Evolutionary conservation across 2,113 vertebrate species (phyloP), one percentile per base, ranked within the genome.

Genomic region (Hassar affinis): DNA sequence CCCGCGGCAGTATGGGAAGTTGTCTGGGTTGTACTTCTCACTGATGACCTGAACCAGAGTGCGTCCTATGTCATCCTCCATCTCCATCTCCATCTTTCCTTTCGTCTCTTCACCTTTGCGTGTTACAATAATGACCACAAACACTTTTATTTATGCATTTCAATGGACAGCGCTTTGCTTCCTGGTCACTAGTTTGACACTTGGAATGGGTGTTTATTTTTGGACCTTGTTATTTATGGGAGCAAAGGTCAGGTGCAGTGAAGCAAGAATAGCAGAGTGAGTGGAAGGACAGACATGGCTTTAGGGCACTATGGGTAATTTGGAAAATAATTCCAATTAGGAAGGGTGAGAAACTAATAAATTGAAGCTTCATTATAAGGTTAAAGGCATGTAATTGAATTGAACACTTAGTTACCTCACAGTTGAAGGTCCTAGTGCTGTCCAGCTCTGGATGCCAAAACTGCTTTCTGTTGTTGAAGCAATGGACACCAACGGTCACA

Each of bases 1-100:
- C 78, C 97, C 97, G 18, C 96, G 94, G 49, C 96, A 94, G 86
- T 96, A 98, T 0, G 98, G 98, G 87, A 98, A 99, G 87, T 99
- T 98, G 85, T 98, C 98, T 0, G 97, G 96, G 93, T 95, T 96
- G 87, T 99, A 99, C 89, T 99, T 99, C 91, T 99, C 97, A 90
- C 96, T 96, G 87, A 99, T 91, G 72, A 98, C 97, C 91, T 98
- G 94, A 93, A 99, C 94, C 88, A 99, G 98, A 91, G 97, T 98
- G 89, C 95, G 95, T 81, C 93, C 95, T 80, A 94, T 95, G 86
- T 95, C 94, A 87, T 94, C 93, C 57, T 94, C 84, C 49, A 69
- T 68, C 17, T 81, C 79, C 90, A 90, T 90, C 1, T 93, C 97
- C 96, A 98, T 98, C 87, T 90, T 89, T 86, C 91, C 88, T 90